Evolutionary conservation across 2,888 invertebrate species (phyloP).

Genomic region (Parnassius apollo): DNA sequence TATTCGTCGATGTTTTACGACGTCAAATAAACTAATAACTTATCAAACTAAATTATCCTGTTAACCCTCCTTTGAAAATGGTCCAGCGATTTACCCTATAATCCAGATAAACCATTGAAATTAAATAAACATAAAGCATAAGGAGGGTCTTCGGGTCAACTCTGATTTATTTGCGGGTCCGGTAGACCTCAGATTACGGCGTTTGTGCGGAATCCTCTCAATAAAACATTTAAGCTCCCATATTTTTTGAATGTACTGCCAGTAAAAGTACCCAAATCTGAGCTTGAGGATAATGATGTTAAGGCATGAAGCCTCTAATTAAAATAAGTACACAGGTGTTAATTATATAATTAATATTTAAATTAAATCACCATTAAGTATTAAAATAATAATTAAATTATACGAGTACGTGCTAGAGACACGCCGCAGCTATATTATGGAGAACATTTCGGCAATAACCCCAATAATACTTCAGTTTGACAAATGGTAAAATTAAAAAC

Average conservation of each 20-base stretch:
- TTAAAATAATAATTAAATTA: no score
- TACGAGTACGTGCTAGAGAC: no score
- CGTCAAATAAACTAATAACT: neutral
- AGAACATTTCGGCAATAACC: no score
- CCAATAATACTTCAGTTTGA: no score
- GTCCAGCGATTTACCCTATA: slow-evolving; percentile 16
- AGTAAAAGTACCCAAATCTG: neutral
- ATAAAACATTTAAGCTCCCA: slow-evolving; percentile 29
- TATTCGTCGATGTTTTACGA: neutral
- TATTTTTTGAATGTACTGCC: slow-evolving; percentile 27
- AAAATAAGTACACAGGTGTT: no score
- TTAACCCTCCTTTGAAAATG: neutral
- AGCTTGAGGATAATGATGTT: neutral
- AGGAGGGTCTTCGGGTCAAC: slow-evolving; percentile 41
- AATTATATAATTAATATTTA: no score
- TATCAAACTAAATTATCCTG: slow-evolving; percentile 6
- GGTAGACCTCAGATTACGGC: slow-evolving; percentile 41
- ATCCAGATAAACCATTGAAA: slow-evolving; percentile 48
- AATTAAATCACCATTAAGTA: no score
- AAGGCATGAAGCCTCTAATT: neutral
- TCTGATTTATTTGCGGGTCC: slow-evolving; percentile 52
- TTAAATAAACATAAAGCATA: slow-evolving; percentile 54
- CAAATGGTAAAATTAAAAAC: no score
- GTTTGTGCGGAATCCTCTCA: slow-evolving; percentile 33
- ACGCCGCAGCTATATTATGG: no score